phyloP scores from a whole-genome alignment of 1,140 invertebrate genomes.

The Aphaenogaster floridana region DNA sequence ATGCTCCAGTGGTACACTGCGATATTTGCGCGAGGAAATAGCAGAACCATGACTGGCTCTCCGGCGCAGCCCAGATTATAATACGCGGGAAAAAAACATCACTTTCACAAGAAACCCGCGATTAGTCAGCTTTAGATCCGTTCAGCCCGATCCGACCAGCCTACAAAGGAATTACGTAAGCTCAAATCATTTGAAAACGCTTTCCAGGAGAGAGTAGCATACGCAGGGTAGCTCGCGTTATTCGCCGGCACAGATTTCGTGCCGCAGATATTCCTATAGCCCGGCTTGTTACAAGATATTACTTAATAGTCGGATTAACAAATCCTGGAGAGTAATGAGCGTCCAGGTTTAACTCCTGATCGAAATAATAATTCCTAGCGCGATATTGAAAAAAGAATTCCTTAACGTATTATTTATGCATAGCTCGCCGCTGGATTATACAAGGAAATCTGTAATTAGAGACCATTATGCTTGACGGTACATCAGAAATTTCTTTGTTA shows the following conservation, averaged over 20 bases:
- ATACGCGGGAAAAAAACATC: slow-evolving; percentile 52
- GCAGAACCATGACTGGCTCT: slow-evolving; percentile 42
- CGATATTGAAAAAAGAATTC: slow-evolving; percentile 19
- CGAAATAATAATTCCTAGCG: slow-evolving; percentile 2
- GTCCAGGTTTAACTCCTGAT: not conserved
- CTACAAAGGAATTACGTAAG: slow-evolving; percentile 41
- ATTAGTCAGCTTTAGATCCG: slow-evolving; percentile 66
- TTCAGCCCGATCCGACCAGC: not conserved
- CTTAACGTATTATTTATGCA: slow-evolving; percentile 12
- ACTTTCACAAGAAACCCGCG: slow-evolving; percentile 63
- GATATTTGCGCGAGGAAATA: slow-evolving; percentile 54
- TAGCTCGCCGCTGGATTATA: not conserved
- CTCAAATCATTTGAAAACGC: slow-evolving; percentile 26
- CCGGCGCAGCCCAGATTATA: slow-evolving; percentile 8
- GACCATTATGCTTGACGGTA: slow-evolving; percentile 2
- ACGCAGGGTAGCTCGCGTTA: slow-evolving; percentile 9
- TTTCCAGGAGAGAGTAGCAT: slow-evolving; percentile 23
- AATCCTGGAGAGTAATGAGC: not conserved
- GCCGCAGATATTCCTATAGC: slow-evolving; percentile 5
- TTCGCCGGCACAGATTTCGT: not conserved
- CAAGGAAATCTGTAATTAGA: slow-evolving; percentile 29
- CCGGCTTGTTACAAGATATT: not conserved
- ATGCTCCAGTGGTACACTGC: not conserved
- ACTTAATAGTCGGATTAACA: not conserved
- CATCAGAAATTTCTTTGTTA: slow-evolving; percentile 14